Base-by-base conservation (phyloP, 2,113 vertebrate species). In the Mugil cephalus region DNA sequence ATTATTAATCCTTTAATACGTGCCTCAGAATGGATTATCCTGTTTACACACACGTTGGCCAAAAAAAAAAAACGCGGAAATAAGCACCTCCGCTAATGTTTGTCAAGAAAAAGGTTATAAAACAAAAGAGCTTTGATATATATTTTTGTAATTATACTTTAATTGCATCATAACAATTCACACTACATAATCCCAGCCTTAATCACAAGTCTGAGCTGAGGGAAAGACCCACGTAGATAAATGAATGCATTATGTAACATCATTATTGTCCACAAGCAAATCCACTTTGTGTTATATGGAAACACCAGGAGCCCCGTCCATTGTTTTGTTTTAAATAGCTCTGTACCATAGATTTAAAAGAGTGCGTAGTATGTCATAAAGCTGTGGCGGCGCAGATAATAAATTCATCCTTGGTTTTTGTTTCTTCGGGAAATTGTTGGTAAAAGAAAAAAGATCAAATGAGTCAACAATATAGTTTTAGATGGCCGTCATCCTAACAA, bases 1-100 rank as follows among this genome's bases (percentile, higher is more conserved):
- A 36, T 64, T 74, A 36, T 69, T 61, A 72, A 82, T 78, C 69
- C 40, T 51, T 71, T 19, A 73, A 64, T 48, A 51, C 47, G 11
- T 61, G 18, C 69, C n/a, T 67, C 51, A 40, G 30, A 51, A 40
- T 60, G 71, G 70, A 79, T 85, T 76, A 72, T 72, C 42, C 67
- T 36, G 30, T 34, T 53, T 70, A 58, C n/a, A 24, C 30, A 21
- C 74, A 68, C 30, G 52, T n/a, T 52, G 43, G 53, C 47, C 40
- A 58, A 46, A 59, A 45, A 35, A 17, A 13, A 17, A 58, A 46
- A 59, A 45, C 19, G 13, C n/a, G 14, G 51, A 39, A 67, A 43
- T 45, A 35, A 52, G 36, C 39, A 70, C 21, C 13, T 50, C 55
- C 1, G 14, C 10, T 48, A 59, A n/a, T n/a, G n/a, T n/a, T n/a